Evolutionary conservation across 2,888 invertebrate genomes (phyloP), one percentile per base, ranked within the genome.

Genomic region (Polyommatus icarus): DNA sequence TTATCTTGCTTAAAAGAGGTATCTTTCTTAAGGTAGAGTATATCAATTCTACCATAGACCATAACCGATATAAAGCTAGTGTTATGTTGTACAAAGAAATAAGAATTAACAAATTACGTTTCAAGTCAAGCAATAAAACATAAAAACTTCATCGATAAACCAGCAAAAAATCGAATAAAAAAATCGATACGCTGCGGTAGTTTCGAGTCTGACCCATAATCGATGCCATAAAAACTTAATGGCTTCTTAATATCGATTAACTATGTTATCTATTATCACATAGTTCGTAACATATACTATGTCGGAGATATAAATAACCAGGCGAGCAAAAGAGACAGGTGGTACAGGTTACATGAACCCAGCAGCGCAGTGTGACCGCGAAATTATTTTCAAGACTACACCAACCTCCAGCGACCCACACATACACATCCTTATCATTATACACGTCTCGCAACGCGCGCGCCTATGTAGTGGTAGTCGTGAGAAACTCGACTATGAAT

Each of bases 301-400:
- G 91, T 91, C 91, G 88, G 89, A 91, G 93, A 91, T 93, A 94
- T 93, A 93, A 92, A 93, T 93, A 92, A 92, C 92, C 90, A 92
- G 91, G 92, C 91, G 89, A 87, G 91, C 91, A 93, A 91, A 86
- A 90, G 88, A 89, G 91, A 92, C 93, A 93, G 94, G 93, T 93
- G 93, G 90, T 90, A 85, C 91, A 87, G 89, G 93, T 90, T 91
- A 89, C 90, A 87, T 93, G 94, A 94, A 94, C 94, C 89, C 86
- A 88, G 89, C 90, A 87, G 88, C 90, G 88, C 90, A 85, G 88
- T 93, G 90, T 93, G 94, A 93, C 94, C 94, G 94, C 94, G 94
- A 94, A 94, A 94, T 94, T 91, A 94, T 94, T 93, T 94, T 94
- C 93, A 94, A 93, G 93, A 93, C 92, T 93, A 93, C 92, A 91